Percentiles rank a stretch among this genome's conserved stretches.
phyloP scores from a whole-genome alignment of 2,113 vertebrate species.

The Casuarius casuarius region DNA sequence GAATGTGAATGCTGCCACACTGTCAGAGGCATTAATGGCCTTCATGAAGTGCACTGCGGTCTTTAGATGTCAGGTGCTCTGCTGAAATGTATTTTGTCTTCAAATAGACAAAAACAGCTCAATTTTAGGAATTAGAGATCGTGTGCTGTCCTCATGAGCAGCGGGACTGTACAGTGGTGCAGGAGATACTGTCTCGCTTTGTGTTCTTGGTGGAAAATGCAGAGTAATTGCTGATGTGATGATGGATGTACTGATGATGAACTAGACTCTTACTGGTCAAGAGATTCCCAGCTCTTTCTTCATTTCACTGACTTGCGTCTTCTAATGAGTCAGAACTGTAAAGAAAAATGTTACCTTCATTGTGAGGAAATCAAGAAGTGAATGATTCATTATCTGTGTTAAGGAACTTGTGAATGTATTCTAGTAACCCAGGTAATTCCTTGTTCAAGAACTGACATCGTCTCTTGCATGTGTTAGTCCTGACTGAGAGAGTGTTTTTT shows the following conservation, averaged over 20 bases:
- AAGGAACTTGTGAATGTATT: not conserved
- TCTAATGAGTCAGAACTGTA: not conserved
- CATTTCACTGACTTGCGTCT: not conserved
- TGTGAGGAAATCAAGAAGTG: not conserved
- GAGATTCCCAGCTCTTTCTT: not conserved
- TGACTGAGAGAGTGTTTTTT: not conserved
- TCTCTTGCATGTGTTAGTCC: not conserved
- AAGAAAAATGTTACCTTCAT: not conserved
- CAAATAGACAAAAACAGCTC: not conserved
- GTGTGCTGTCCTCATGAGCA: not conserved
- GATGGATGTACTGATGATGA: not conserved
- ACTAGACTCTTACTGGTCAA: not conserved
- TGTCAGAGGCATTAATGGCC: not conserved
- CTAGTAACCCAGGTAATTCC: not conserved
- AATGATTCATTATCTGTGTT: not conserved
- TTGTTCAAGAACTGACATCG: not conserved
- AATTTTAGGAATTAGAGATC: not conserved
- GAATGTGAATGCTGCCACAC: not conserved
- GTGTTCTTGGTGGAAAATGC: not conserved
- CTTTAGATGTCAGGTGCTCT: not conserved
- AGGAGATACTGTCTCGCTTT: not conserved
- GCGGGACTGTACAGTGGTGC: rapidly evolving
- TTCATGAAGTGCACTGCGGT: not conserved
- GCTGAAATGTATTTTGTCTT: rapidly evolving
- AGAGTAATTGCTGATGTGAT: not conserved